phyloP scores from a whole-genome alignment of 2,797 vertebrate species.

The Pseudotriccus pelzelni region DNA sequence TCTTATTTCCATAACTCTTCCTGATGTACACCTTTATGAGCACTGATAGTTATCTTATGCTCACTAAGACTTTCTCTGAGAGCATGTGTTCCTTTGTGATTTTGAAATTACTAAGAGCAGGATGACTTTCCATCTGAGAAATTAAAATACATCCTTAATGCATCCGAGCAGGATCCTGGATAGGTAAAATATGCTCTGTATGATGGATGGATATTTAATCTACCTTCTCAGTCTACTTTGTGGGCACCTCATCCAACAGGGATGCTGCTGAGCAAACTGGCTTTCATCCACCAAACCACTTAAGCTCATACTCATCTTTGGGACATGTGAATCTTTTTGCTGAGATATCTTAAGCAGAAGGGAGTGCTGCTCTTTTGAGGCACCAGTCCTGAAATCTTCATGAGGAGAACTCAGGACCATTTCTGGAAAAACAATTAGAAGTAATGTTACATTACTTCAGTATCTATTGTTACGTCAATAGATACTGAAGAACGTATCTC shows the following conservation, averaged over 20 bases:
- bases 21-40: neutral
- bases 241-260: neutral
- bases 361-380: neutral
- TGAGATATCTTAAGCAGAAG: neutral
- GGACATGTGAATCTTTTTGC: neutral
- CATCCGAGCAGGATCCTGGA: neutral
- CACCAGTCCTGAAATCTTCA: neutral
- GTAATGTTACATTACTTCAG: neutral
- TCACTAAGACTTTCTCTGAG: conserved; percentile 3
- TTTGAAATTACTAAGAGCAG: neutral
- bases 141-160: conserved; percentile 8
- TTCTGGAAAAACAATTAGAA: neutral
- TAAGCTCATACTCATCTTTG: neutral
- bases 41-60: neutral
- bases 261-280: neutral
- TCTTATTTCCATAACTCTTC: neutral
- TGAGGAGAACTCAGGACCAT: neutral
- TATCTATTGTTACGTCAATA: neutral
- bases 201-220: conserved; percentile 2
- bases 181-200: neutral
- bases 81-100: neutral
- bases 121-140: conserved; percentile 49
- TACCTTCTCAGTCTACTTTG: neutral
- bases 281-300: conserved; percentile 27
- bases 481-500: neutral